Evolutionary conservation across 2,888 invertebrate species (phyloP).

Genomic region (Epinotia bilunana): DNA sequence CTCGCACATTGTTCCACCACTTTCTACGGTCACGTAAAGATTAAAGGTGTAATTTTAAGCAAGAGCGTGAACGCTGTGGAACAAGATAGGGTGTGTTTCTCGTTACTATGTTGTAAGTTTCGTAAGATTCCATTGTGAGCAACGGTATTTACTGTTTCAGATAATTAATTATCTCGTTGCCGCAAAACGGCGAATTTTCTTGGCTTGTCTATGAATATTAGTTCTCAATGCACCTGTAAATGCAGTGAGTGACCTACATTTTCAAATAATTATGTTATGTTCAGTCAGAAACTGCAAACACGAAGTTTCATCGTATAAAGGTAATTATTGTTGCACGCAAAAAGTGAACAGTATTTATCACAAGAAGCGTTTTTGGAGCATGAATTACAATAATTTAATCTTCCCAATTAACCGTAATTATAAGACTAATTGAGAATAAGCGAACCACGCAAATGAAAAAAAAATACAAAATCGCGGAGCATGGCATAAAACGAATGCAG

Average conservation of each 20-base stretch:
- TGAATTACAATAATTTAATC: background rate
- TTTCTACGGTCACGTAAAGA: conserved; percentile 59
- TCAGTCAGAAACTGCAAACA: conserved; percentile 16
- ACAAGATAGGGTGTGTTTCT: conserved; percentile 44
- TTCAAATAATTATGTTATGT: background rate
- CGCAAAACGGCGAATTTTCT: background rate
- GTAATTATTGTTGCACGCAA: conserved; percentile 3
- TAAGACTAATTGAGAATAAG: background rate
- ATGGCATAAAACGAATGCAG: background rate
- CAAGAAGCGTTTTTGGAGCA: background rate
- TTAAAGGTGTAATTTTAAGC: conserved; percentile 46
- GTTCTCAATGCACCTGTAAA: conserved; percentile 12
- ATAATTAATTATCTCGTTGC: conserved; percentile 11
- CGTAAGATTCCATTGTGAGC: conserved; percentile 27
- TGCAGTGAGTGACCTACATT: conserved; percentile 25
- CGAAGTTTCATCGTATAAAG: background rate
- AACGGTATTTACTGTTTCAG: conserved; percentile 17
- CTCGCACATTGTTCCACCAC: conserved; percentile 52
- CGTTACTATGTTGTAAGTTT: conserved; percentile 31
- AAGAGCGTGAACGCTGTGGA: conserved; percentile 30
- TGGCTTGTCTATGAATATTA: conserved; percentile 8
- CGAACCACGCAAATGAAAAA: background rate
- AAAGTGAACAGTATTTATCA: conserved; percentile 4
- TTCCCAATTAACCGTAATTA: conserved; percentile 11
- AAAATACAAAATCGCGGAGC: background rate